These are phyloP conservation scores for Holcopasites calliopsidis DNA, from an alignment of 1,140 invertebrate genomes.

Conservation along the genomic window DNA sequence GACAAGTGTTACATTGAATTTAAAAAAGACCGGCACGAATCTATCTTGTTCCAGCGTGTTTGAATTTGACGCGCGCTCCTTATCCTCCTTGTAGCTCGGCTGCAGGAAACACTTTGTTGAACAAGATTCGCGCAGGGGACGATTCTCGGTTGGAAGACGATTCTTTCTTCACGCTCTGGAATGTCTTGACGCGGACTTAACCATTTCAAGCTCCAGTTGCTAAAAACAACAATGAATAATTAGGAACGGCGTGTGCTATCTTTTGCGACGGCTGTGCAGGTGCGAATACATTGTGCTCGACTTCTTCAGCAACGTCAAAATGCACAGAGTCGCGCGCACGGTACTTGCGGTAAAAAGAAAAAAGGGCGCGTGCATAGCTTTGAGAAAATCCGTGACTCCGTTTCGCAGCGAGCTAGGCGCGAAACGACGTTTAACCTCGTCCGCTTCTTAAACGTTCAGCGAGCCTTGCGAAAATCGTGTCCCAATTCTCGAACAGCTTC, in stretches of 20 bases:
- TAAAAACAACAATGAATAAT: background rate
- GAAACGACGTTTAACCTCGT: slow-evolving; percentile 3
- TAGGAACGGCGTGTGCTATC: background rate
- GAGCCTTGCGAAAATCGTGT: slow-evolving; percentile 46
- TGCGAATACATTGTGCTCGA: background rate
- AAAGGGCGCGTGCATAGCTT: background rate
- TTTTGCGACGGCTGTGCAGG: background rate
- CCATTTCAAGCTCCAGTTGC: no score
- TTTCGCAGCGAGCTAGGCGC: background rate
- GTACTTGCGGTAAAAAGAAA: no score
- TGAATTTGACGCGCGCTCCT: slow-evolving; percentile 14
- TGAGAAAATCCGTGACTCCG: background rate
- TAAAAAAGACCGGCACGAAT: slow-evolving; percentile 29
- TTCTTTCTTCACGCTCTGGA: background rate
- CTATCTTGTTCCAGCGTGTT: slow-evolving; percentile 15
- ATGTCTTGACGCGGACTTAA: background rate
- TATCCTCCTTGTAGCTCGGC: background rate
- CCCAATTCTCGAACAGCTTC: slow-evolving; percentile 43
- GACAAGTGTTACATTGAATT: slow-evolving; percentile 56
- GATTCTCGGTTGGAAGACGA: background rate
- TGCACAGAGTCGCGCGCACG: no score
- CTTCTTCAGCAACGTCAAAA: background rate
- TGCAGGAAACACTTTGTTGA: background rate
- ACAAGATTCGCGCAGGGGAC: background rate
- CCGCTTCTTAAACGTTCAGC: slow-evolving; percentile 4